Conservation (phyloP, 2,797 vertebrate species). For the Hybognathus amarus region DNA sequence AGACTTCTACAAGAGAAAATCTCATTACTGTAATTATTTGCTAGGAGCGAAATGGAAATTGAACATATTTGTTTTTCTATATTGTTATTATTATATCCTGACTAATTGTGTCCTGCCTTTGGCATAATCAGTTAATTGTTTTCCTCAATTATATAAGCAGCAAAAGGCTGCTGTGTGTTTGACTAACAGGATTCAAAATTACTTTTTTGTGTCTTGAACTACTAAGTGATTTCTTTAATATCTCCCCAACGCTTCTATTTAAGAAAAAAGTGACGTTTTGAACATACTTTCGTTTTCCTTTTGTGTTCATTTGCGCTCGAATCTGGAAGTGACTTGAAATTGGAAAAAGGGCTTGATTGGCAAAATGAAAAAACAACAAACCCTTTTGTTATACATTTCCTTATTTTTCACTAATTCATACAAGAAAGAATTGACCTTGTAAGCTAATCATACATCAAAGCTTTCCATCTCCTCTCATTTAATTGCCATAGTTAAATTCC, state of each 20-base stretch:
- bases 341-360: too few relatives aligned
- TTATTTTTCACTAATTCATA: too few relatives aligned
- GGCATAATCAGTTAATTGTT: constrained; percentile 68
- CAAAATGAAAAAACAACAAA: too few relatives aligned
- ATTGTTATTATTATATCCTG: constrained; percentile 61
- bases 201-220: constrained; percentile 5
- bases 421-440: too few relatives aligned
- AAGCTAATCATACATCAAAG: too few relatives aligned
- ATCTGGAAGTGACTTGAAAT: too few relatives aligned
- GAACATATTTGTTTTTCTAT: constrained; percentile 64
- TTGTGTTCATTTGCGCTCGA: background rate
- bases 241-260: background rate
- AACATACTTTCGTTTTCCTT: constrained; percentile 3
- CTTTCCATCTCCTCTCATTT: too few relatives aligned
- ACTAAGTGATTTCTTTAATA: background rate
- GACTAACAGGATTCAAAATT: background rate
- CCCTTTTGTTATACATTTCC: too few relatives aligned
- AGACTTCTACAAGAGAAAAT: constrained; percentile 64
- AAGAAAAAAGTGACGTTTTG: constrained; percentile 3
- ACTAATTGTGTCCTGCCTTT: constrained; percentile 64
- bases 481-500: too few relatives aligned
- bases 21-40: constrained; percentile 70
- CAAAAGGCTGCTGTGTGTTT: constrained; percentile 1
- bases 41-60: constrained; percentile 64
- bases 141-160: constrained; percentile 43